phyloP scores from a whole-genome alignment of 2,888 invertebrate genomes.

The Lydus trimaculatus region DNA sequence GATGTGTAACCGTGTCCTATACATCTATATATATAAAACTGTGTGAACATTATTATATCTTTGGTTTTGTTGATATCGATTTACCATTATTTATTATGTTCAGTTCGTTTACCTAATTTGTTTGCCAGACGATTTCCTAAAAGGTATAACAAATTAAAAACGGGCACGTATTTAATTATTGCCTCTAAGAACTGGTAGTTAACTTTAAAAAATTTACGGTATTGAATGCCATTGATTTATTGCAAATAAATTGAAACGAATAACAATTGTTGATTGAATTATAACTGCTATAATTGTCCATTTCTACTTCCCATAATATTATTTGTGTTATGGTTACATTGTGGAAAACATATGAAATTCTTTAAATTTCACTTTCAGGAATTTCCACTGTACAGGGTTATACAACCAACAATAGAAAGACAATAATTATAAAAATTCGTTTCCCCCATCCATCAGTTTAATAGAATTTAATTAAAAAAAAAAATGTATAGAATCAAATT shows the following conservation, averaged over 20 bases:
- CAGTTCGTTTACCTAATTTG: slow-evolving; percentile 42
- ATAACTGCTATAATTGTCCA: not conserved
- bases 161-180: slow-evolving; percentile 30
- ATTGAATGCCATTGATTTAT: not conserved
- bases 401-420: not conserved
- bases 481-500: not conserved
- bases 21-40: too few relatives aligned
- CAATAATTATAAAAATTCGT: not conserved
- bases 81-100: slow-evolving; percentile 43
- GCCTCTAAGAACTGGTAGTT: not conserved
- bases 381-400: not conserved
- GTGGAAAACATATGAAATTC: not conserved
- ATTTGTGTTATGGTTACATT: too few relatives aligned
- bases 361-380: not conserved
- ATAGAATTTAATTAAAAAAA: not conserved
- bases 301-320: too few relatives aligned
- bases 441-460: not conserved
- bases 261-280: not conserved
- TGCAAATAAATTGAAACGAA: not conserved
- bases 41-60: slow-evolving; percentile 47
- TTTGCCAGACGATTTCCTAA: not conserved
- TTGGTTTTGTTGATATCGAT: slow-evolving; percentile 48
- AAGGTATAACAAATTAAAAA: slow-evolving; percentile 10
- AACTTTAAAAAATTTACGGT: not conserved
- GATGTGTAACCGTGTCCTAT: slow-evolving; percentile 46